Base-by-base conservation (phyloP, 2,888 invertebrate species). In the Eilema depressum region DNA sequence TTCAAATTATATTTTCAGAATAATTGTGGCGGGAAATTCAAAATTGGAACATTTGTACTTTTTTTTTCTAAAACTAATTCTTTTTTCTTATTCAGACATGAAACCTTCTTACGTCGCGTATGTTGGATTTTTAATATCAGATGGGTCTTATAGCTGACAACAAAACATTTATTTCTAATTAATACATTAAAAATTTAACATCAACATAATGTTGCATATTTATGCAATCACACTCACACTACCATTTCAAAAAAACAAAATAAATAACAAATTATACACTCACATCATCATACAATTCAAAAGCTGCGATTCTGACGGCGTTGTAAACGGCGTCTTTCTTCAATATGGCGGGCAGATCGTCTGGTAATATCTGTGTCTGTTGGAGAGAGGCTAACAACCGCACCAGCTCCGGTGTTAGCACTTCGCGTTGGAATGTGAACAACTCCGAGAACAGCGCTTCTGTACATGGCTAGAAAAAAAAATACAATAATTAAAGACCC, bases 251-350 rank as follows among this genome's bases (percentile, higher is more conserved):
- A n/a, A n/a, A n/a, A n/a, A n/a, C n/a, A n/a, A 17, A 23, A 17
- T 8, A 47, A 12, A 47, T 14, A 28, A n/a, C 4, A 3, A 7
- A n/a, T 11, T 30, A 1, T 10, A 56, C 64, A 91, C 92, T 93
- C 86, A 97, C 97, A 91, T 98, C 98, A 88, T 99, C 98, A 88
- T 98, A 99, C 69, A 99, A 95, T 85, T 99, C 98, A 90, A 98
- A 98, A 0, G 98, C 98, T 3, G 98, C 97, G 75, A 98, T 94
- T 11, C 99, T 98, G 14, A 98, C 97, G 0, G 99, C 99, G 92
- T 98, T 98, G 87, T 99, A 99, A 62, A 99, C 97, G 70, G 99
- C 99, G 93, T 99, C 99, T 91, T 98, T 99, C 70, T 97, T 96
- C 75, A 99, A 93, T 86, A 99, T 97, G 20, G 97, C 97, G 69